Evolutionary conservation across 2,888 invertebrate genomes (phyloP), one percentile per base, ranked within the genome.

Genomic region (Tinea pellionella): DNA sequence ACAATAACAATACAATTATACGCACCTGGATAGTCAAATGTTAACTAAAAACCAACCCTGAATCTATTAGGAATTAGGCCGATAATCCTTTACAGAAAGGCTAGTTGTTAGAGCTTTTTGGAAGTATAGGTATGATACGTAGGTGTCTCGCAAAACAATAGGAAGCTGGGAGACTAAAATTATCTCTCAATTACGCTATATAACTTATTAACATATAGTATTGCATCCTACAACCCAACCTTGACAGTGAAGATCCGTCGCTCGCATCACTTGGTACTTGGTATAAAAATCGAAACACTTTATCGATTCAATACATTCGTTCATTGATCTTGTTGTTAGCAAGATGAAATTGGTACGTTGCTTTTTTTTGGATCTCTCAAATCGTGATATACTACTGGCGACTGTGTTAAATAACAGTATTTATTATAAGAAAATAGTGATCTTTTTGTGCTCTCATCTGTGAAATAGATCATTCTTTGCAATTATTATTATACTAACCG

Each of bases 281-380:
- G 71, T 85, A 85, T 85, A 85, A 74, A 85, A 80, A 73, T 71
- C 63, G 66, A 57, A 57, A 11, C 57, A 32, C 16, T 16, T 53
- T 57, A 57, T 32, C 32, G 57, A 32, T 19, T 16, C 30, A 57
- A 24, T 32, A 57, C 57, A 57, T 32, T 57, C 57, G 32, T 24
- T 15, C 57, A 24, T 57, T 67, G 70, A 65, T 68, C 73, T 63
- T 80, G 15, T 32, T 42, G 19, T 15, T 11, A 58, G 41, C 51
- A 83, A 71, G 80, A 86, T 86, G 85, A 75, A 84, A 80, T 73
- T 78, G 85, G 85, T 86, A 76, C 71, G 83, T 80, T 60, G 32
- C 13, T 32, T 53, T 53, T 51, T 51, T 12, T 53, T n/a, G 16
- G 8, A 47, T 9, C 9, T n/a, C 37, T 37, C n/a, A 13, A 15